Evolutionary conservation across 2,113 vertebrate genomes (phyloP).

Genomic region (Macrotis lagotis): DNA sequence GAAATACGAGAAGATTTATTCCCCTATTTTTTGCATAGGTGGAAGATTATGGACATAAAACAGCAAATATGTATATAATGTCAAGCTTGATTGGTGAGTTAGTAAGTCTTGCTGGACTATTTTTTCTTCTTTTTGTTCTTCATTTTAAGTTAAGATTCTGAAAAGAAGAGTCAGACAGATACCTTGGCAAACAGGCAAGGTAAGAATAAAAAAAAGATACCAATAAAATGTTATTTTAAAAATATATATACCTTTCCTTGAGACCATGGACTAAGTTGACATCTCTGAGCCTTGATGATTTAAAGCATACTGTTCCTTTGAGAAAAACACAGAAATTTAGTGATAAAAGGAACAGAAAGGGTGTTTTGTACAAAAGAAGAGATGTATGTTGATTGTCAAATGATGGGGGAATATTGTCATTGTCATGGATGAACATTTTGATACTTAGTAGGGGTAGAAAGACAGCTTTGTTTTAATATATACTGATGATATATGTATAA

Average conservation of each 20-base stretch:
- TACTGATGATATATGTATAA: neutral
- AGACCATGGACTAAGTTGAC: neutral
- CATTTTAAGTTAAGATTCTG: neutral
- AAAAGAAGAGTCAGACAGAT: neutral
- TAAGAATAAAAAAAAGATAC: neutral
- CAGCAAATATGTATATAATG: neutral
- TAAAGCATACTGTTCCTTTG: neutral
- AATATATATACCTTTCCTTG: neutral
- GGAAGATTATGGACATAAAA: neutral
- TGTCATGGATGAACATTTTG: neutral
- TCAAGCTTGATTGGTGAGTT: neutral
- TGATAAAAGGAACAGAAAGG: neutral
- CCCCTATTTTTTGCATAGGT: neutral
- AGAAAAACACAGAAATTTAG: neutral
- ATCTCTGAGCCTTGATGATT: neutral
- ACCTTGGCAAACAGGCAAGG: neutral
- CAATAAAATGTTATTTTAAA: neutral
- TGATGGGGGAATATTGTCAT: neutral
- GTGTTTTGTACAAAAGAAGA: neutral
- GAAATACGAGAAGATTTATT: neutral
- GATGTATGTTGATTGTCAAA: neutral
- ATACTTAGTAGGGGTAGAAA: neutral
- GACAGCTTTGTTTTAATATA: neutral
- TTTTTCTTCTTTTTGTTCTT: neutral
- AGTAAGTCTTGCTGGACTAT: neutral